Evolutionary conservation across 2,888 invertebrate genomes (phyloP).

Genomic region (Hololepta plana): DNA sequence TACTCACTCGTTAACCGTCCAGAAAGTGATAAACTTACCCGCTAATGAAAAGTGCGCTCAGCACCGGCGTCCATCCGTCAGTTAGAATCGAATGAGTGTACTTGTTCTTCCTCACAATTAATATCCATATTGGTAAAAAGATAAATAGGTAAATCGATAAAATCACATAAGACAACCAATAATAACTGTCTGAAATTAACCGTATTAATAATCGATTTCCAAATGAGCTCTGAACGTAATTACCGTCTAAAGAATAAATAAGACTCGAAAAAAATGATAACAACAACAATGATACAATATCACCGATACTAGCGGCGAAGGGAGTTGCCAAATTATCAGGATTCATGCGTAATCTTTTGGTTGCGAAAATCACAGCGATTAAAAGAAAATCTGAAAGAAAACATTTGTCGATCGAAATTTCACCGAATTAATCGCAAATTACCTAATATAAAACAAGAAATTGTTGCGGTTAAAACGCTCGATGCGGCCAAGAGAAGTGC

Average conservation of each 20-base stretch:
- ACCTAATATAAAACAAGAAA: constrained; percentile 85
- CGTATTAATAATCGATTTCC: too few relatives aligned
- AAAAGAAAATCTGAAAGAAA: constrained; percentile 58
- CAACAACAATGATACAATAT: constrained; percentile 78
- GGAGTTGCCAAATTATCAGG: constrained; percentile 97
- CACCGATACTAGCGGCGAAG: constrained; percentile 88
- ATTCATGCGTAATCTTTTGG: constrained; percentile 71
- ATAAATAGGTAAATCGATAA: constrained; percentile 28
- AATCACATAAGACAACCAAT: constrained; percentile 64
- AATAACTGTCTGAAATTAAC: constrained; percentile 35
- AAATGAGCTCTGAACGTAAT: constrained; percentile 16
- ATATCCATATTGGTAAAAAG: constrained; percentile 65
- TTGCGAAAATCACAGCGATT: constrained; percentile 75
- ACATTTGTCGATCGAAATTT: constrained; percentile 1
- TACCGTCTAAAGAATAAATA: constrained; percentile 52
- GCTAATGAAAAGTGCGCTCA: constrained; percentile 86
- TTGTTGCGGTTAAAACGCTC: constrained; percentile 77
- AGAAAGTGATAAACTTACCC: constrained; percentile 44
- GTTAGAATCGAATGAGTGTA: constrained; percentile 75
- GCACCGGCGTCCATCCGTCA: constrained; percentile 88
- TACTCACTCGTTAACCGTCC: not conserved
- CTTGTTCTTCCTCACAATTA: constrained; percentile 65
- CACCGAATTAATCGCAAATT: constrained; percentile 14
- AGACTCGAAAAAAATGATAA: constrained; percentile 67
- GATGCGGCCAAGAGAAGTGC: constrained; percentile 63